These are phyloP conservation scores for Pampusana beccarii DNA, from an alignment of 2,113 vertebrate genomes.

Conservation along the genomic window DNA sequence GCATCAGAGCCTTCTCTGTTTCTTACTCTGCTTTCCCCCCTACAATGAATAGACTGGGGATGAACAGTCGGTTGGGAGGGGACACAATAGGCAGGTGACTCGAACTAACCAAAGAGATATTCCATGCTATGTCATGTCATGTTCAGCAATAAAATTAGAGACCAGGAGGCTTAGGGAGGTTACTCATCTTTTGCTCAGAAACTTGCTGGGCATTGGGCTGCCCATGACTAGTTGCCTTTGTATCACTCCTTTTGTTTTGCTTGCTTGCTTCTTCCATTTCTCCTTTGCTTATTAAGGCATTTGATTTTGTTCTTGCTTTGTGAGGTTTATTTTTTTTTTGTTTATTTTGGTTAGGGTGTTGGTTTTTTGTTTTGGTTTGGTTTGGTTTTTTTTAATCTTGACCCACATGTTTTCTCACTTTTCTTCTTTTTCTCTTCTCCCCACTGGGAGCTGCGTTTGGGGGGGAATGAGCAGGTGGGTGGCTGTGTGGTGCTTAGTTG, in stretches of 20 bases:
- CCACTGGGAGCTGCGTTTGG: neutral
- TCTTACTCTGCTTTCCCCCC: neutral
- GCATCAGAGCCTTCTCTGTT: neutral
- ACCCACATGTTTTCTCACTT: neutral
- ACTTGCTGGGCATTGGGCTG: rapidly evolving
- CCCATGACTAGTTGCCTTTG: neutral
- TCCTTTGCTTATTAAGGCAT: neutral
- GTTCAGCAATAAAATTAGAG: neutral
- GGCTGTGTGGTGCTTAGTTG: neutral
- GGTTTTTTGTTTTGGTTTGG: no score
- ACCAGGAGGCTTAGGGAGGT: neutral
- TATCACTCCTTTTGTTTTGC: neutral
- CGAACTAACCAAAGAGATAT: neutral
- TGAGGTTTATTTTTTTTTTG: no score
- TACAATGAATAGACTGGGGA: neutral
- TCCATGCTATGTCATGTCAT: neutral
- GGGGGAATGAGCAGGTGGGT: neutral
- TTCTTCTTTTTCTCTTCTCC: neutral
- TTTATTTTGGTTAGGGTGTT: no score
- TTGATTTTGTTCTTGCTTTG: no score
- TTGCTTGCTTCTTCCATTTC: neutral
- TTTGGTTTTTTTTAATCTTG: neutral
- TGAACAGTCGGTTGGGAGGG: neutral
- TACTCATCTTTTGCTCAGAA: neutral
- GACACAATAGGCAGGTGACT: neutral